A percentile compares a stretch with the other conserved stretches of the same genome.
phyloP scores from a whole-genome alignment of 2,888 invertebrate species.

The Lasioglossum oenotherae region DNA sequence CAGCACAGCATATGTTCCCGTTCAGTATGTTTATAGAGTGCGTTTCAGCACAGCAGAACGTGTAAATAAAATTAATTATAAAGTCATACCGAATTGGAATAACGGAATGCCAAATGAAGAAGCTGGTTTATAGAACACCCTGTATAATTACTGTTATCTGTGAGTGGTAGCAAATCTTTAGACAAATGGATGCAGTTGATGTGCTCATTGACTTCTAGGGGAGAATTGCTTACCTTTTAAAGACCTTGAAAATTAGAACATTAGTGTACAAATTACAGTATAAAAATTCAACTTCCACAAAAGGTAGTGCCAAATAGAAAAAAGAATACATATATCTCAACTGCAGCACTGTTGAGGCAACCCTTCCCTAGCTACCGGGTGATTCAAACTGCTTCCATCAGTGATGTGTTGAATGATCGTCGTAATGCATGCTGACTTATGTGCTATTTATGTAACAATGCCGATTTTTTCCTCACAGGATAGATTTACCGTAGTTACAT shows the following conservation, averaged over 20 bases:
- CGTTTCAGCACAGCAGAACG: not conserved
- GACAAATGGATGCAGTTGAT: not conserved
- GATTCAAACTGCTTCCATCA: constrained; percentile 2
- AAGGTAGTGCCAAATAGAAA: not conserved
- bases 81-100: not conserved
- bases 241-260: not conserved
- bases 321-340: not conserved
- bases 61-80: too few species aligned
- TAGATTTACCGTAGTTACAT: constrained; percentile 10
- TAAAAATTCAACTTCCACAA: not conserved
- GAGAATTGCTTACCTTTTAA: not conserved
- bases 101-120: not conserved
- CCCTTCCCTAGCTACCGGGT: not conserved
- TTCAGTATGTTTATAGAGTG: not conserved
- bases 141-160: not conserved
- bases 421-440: constrained; percentile 43
- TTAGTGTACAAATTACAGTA: not conserved
- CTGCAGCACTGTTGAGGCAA: not conserved
- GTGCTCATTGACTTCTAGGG: not conserved
- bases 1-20: not conserved
- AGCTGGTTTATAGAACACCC: not conserved
- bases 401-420: constrained; percentile 16
- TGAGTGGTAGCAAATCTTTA: not conserved
- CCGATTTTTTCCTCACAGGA: not conserved
- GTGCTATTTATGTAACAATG: constrained; percentile 26